Percentiles rank a stretch among this genome's conserved stretches.
phyloP scores from a whole-genome alignment of 2,888 invertebrate species.

The Tipula lateralis region DNA sequence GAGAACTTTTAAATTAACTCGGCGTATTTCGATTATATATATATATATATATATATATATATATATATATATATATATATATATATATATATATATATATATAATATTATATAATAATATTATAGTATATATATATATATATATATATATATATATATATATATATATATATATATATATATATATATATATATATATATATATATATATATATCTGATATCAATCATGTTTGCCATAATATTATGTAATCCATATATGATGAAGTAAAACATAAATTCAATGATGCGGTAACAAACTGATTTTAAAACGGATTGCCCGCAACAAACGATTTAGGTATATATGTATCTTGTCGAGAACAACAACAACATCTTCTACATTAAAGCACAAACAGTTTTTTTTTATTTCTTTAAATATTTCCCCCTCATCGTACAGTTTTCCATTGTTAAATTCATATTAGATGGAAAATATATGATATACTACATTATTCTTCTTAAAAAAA shows the following conservation, averaged over 20 bases:
- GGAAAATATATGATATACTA: not conserved
- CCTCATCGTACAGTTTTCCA: not conserved
- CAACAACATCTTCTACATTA: not conserved
- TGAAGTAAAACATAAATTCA: not conserved
- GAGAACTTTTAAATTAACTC: no score
- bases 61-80: no score
- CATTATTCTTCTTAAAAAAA: not conserved
- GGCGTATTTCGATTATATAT: no score
- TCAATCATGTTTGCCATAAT: not conserved
- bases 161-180: no score
- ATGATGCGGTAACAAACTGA: not conserved
- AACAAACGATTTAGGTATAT: not conserved
- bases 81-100: no score
- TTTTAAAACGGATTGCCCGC: conserved; percentile 1
- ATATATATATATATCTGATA: no score
- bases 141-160: no score
- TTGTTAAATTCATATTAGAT: conserved; percentile 19
- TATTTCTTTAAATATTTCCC: not conserved
- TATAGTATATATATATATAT: no score
- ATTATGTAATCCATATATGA: not conserved
- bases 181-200: no score
- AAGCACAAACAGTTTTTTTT: not conserved
- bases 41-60: no score
- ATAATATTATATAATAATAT: no score
- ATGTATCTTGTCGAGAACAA: not conserved